Conservation (phyloP, 1,140 invertebrate genomes). For the Formica selysi region DNA sequence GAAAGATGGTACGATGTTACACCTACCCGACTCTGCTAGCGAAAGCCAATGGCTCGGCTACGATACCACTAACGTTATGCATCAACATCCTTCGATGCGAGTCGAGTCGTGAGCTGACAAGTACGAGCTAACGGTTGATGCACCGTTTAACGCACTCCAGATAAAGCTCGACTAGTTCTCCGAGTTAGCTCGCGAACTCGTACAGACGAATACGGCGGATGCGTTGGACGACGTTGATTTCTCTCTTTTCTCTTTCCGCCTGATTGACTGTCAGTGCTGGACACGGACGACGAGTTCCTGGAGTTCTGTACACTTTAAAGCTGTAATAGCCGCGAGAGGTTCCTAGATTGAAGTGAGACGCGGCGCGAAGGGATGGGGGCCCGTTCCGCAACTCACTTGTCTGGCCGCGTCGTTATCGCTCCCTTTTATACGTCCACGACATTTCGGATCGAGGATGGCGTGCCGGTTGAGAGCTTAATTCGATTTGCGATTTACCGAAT, state of each 20-base stretch:
- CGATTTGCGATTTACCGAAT: constrained; percentile 82
- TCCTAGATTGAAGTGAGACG: constrained; percentile 84
- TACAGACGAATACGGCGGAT: neutral
- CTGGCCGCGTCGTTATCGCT: constrained; percentile 71
- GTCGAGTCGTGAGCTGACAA: constrained; percentile 23
- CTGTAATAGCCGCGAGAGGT: constrained; percentile 7
- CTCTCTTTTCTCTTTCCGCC: neutral
- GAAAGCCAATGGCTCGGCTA: constrained; percentile 81
- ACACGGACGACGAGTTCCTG: neutral
- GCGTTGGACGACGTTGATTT: constrained; percentile 20
- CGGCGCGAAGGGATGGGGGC: constrained; percentile 77
- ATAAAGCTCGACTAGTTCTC: neutral
- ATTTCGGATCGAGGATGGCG: constrained; percentile 81
- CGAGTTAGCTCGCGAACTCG: neutral
- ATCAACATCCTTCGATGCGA: constrained; percentile 69
- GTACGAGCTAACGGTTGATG: neutral
- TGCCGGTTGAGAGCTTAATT: constrained; percentile 85
- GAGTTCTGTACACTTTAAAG: constrained; percentile 30
- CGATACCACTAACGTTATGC: constrained; percentile 78
- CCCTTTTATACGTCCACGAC: constrained; percentile 82
- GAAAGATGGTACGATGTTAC: neutral
- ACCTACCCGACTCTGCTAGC: constrained; percentile 75
- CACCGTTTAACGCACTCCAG: constrained; percentile 6
- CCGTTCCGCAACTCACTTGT: constrained; percentile 85
- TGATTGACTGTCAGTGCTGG: neutral